Base-by-base conservation (phyloP, 1,140 invertebrate genomes). In the Apis dorsata region DNA sequence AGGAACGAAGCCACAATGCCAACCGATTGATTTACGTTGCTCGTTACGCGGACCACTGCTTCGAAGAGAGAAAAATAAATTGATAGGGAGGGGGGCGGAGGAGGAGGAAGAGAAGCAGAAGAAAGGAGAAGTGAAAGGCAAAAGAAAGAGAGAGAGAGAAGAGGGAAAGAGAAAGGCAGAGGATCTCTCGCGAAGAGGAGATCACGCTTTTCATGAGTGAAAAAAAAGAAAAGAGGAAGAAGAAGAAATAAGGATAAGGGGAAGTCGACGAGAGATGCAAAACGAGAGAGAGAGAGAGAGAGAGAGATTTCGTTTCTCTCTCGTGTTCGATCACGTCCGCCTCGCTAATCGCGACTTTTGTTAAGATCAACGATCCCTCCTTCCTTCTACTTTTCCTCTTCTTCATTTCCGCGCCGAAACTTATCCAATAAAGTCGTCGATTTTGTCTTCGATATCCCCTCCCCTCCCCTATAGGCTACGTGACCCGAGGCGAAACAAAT, bases 1-100 rank as follows among this genome's bases (percentile, higher is more conserved):
- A 86, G 89, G 66, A 89, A 90, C 88, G 86, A 91, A 93, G 91
- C 86, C 92, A 92, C 92, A 92, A 93, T 93, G 92, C 92, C 91
- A 92, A 89, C 88, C 91, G 93, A 94, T 94, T 94, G 93, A 94
- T 94, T 94, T 94, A 94, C 92, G 93, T 93, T 93, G 91, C 93
- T 94, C 93, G 93, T 94, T 94, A 94, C 93, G 92, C 92, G 93
- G 91, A 93, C 90, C 91, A 92, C 89, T 93, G 93, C 92, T 92
- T 90, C 84, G 90, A 89, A 92, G 90, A 93, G 90, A 92, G 91
- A 92, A 92, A 93, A 94, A 93, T 93, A 94, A 93, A 94, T 93
- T 93, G 93, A 93, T 93, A 92, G 92, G 88, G 92, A 86, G 83
- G 78, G 75, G 59, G 28, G 62, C 34, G 79, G 73, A 10, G 60